A percentile compares a stretch with the other conserved stretches of the same genome.
phyloP scores from a whole-genome alignment of 2,113 vertebrate genomes.

The Shinisaurus crocodilurus region DNA sequence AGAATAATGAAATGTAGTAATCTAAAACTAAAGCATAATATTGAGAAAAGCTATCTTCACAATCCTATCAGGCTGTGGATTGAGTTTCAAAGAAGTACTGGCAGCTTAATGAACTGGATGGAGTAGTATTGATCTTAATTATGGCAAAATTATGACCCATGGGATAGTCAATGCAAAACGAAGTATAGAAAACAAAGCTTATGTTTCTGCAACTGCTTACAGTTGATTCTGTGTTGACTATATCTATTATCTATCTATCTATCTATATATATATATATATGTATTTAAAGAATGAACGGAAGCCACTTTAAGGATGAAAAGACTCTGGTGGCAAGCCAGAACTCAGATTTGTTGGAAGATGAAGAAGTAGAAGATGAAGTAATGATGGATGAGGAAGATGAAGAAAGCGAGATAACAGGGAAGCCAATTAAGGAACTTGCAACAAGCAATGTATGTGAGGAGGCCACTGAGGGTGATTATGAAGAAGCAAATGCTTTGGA shows the following conservation, averaged over 20 bases:
- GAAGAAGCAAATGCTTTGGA: slow-evolving; percentile 84
- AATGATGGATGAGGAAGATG: slow-evolving; percentile 90
- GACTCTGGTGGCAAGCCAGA: slow-evolving; percentile 81
- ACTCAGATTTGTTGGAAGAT: slow-evolving; percentile 88
- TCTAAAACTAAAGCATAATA: neutral
- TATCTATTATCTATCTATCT: neutral
- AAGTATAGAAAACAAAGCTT: neutral
- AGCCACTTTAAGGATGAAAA: slow-evolving; percentile 92
- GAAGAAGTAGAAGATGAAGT: slow-evolving; percentile 92
- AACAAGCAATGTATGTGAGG: slow-evolving; percentile 79
- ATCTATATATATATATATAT: slow-evolving; percentile 35
- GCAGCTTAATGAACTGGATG: neutral
- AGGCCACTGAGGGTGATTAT: slow-evolving; percentile 85
- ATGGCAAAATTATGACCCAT: neutral
- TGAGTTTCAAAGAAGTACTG: slow-evolving; percentile 3
- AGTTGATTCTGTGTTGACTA: slow-evolving; percentile 28
- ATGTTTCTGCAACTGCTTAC: slow-evolving; percentile 7
- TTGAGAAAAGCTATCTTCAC: neutral
- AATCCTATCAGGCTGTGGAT: neutral
- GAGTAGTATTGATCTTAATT: slow-evolving; percentile 11
- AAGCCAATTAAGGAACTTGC: slow-evolving; percentile 80
- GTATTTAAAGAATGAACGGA: slow-evolving; percentile 86
- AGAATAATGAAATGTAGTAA: neutral
- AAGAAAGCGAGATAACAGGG: slow-evolving; percentile 78
- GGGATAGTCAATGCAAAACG: neutral